Evolutionary conservation across 2,113 vertebrate genomes (phyloP).

Genomic region (Columbina picui): DNA sequence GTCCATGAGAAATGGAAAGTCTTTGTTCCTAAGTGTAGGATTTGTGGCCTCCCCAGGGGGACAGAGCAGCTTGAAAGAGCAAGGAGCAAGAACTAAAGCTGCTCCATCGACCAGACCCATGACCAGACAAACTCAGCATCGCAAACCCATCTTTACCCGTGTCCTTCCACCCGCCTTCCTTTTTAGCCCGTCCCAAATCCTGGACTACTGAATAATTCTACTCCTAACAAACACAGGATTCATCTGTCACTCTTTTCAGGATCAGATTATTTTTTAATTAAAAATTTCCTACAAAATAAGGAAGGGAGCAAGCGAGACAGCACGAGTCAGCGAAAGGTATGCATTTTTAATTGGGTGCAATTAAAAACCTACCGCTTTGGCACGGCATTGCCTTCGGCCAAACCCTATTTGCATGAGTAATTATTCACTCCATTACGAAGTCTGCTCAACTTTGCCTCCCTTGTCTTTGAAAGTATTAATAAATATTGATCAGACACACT

Average conservation of each 20-base stretch:
- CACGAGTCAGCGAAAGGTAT: not conserved
- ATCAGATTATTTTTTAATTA: constrained; percentile 76
- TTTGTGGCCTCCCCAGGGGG: accelerated
- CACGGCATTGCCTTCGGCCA: constrained; percentile 72
- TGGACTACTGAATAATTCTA: not conserved
- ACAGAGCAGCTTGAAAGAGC: not conserved
- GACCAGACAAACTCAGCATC: not conserved
- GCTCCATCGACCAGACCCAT: accelerated
- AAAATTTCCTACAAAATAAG: constrained; percentile 42
- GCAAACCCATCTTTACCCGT: not conserved
- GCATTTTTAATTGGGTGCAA: constrained; percentile 74
- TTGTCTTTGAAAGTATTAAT: constrained; percentile 79
- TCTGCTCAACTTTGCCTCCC: constrained; percentile 72
- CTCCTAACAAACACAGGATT: not conserved
- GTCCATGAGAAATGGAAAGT: not conserved
- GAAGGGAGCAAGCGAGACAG: not conserved
- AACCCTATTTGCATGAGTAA: constrained; percentile 75
- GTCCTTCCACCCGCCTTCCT: not conserved
- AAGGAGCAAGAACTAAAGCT: not conserved
- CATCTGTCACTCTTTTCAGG: not conserved
- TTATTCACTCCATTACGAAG: constrained; percentile 74
- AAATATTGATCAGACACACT: constrained; percentile 84
- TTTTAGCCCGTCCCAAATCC: not conserved
- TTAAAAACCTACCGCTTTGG: constrained; percentile 65
- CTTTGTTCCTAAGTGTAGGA: not conserved